Percentiles rank a stretch among this genome's conserved stretches.
Conservation (phyloP, 1,140 invertebrate species). For the Caenorhabditis tropicalis region DNA sequence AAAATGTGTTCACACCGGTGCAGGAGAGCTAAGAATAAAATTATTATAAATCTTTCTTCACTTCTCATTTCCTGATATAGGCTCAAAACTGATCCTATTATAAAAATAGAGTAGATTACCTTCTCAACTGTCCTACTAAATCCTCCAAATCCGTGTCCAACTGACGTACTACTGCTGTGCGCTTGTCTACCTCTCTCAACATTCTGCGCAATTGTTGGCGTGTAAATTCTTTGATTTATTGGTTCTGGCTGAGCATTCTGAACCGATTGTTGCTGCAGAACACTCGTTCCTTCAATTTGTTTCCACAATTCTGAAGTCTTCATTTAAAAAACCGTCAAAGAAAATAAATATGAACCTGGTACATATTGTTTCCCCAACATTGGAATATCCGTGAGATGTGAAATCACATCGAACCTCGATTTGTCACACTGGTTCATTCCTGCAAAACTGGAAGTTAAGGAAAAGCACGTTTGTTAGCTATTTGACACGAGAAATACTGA, state of each 20-base stretch:
- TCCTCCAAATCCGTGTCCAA: not conserved
- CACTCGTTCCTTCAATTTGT: not conserved
- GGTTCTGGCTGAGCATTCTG: not conserved
- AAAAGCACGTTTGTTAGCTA: not conserved
- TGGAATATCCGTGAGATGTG: constrained; percentile 24
- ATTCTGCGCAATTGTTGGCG: not conserved
- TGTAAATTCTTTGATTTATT: not conserved
- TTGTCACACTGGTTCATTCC: constrained; percentile 9
- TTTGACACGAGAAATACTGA: not conserved
- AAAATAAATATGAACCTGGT: not conserved
- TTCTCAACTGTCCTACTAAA: not conserved
- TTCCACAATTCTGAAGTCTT: not conserved
- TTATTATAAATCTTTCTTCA: too few relatives aligned
- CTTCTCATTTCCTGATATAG: too few relatives aligned
- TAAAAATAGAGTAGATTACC: not conserved
- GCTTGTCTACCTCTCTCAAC: not conserved
- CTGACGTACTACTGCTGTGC: not conserved
- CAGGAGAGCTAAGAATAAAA: too few relatives aligned
- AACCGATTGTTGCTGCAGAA: not conserved
- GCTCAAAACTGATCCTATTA: too few relatives aligned
- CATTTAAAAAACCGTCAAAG: not conserved
- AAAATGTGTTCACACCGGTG: too few relatives aligned
- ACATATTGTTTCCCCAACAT: constrained; percentile 29
- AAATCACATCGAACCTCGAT: not conserved
- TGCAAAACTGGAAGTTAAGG: not conserved